These are phyloP conservation scores for Cricetomys ansorgei DNA, from an alignment of 2,113 vertebrate genomes.

Conservation along the genomic window DNA sequence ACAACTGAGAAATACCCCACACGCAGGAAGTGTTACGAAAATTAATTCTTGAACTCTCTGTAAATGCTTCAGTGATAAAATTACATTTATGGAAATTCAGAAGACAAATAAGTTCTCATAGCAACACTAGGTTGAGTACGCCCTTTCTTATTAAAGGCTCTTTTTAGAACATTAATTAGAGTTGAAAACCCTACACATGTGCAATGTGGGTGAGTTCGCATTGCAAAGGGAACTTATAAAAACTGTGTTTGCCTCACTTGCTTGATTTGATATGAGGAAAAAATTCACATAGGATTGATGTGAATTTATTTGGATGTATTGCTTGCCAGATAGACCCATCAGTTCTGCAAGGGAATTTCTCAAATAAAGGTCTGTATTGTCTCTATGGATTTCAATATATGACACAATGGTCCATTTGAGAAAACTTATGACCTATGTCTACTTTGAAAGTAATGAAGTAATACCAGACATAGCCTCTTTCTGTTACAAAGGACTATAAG, in stretches of 20 bases:
- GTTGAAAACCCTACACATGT: neutral
- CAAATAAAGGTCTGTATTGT: neutral
- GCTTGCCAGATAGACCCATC: neutral
- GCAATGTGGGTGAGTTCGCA: neutral
- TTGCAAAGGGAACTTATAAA: conserved; percentile 49
- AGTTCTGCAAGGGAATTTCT: conserved; percentile 5
- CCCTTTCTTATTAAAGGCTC: conserved; percentile 11
- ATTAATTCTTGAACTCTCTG: conserved; percentile 29
- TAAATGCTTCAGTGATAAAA: conserved; percentile 27
- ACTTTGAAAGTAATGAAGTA: conserved; percentile 8
- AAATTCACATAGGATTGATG: conserved; percentile 40
- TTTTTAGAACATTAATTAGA: conserved; percentile 49
- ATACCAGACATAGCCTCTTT: neutral
- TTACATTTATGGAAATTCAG: conserved; percentile 25
- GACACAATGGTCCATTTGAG: neutral
- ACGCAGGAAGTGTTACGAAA: neutral
- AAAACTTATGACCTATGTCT: neutral
- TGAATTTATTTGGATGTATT: conserved; percentile 22
- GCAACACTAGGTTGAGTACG: conserved; percentile 36
- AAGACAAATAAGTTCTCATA: conserved; percentile 35
- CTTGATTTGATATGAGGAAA: conserved; percentile 49
- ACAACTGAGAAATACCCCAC: conserved; percentile 5
- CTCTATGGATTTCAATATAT: neutral
- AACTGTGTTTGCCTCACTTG: conserved; percentile 22
- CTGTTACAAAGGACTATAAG: neutral